A percentile compares a stretch with the other conserved stretches of the same genome.
phyloP scores from a whole-genome alignment of 2,113 vertebrate species.

The Emydura subglobosa region DNA sequence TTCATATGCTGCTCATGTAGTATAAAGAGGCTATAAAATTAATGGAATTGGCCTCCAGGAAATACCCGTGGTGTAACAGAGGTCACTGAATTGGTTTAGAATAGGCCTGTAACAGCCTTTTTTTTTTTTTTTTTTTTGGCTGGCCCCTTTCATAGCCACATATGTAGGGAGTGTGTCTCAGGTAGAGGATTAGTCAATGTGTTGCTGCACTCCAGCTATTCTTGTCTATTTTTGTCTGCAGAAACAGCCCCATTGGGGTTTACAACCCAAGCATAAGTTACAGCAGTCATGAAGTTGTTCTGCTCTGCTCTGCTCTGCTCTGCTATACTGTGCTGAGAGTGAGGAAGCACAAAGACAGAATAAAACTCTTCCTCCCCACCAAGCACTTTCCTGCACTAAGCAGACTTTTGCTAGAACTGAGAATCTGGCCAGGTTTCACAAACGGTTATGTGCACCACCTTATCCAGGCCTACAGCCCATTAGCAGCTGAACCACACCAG shows the following conservation, averaged over 20 bases:
- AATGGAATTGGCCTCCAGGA: not conserved
- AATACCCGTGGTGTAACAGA: not conserved
- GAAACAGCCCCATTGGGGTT: not conserved
- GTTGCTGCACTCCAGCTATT: not conserved
- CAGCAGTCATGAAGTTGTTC: not conserved
- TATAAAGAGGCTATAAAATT: slow-evolving; percentile 1
- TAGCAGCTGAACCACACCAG: not conserved
- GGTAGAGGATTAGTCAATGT: not conserved
- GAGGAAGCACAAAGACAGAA: not conserved
- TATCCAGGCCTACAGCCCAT: not conserved
- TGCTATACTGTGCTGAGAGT: not conserved
- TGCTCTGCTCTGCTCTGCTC: not conserved
- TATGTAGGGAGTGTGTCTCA: not conserved
- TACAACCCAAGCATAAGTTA: not conserved
- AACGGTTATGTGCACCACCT: not conserved
- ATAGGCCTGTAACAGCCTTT: not conserved
- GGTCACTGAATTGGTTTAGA: not conserved
- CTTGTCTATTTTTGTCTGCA: not conserved
- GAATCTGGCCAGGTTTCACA: accelerated
- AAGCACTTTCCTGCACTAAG: not conserved
- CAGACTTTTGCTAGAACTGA: not conserved
- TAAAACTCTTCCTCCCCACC: accelerated
- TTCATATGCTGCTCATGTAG: not conserved
- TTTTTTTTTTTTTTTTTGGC: not conserved
- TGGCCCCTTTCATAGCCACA: not conserved